Base-by-base conservation (phyloP, 1,140 invertebrate genomes). In the Saccostrea cuccullata region DNA sequence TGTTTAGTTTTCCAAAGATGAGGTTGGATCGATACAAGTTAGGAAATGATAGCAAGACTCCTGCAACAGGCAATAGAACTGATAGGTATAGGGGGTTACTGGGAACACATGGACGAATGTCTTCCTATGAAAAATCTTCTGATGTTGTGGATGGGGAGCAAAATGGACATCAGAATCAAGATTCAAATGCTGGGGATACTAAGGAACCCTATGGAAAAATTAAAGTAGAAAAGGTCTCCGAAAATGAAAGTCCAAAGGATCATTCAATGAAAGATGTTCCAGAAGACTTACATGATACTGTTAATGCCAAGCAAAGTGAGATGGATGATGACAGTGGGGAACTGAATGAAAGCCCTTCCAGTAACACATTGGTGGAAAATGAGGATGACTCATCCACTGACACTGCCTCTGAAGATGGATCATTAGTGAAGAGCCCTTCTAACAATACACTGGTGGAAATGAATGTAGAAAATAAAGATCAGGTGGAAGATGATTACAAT, bases 51-150 rank as follows among this genome's bases (percentile, higher is more conserved):
- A 30, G 6, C 26, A 77, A 36, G 13, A 36, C 15, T 15, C 26
- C 70, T 9, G 11, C 30, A 13, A 15, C 26, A 2, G 15, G 70
- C 15, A 30, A 30, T 77, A 13, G 70, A 17, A 26, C 30, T 13
- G 26, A 77, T 77, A 77, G 70, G 26, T 77, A 77, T 12, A 77
- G 70, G 17, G 70, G 70, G 13, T 30, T 77, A 77, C 36, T 77
- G 30, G 70, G 70, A 77, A 77, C 70, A 12, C 70, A 77, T 77
- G 70, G 70, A 26, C 12, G 26, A 36, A 77, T 77, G 70, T 36
- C 70, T 5, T 77, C 70, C 1, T 77, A 77, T 12, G 70, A 77
- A 30, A 73, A 30, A 30, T 73, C 26, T 15, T 77, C 70, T 2
- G 15, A 36, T 23, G 70, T 12, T 77, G 9, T 77, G 23, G 30